A percentile compares a stretch with the other conserved stretches of the same genome.
Conservation (phyloP, 2,888 invertebrate species). For the Lacanobia oleracea region DNA sequence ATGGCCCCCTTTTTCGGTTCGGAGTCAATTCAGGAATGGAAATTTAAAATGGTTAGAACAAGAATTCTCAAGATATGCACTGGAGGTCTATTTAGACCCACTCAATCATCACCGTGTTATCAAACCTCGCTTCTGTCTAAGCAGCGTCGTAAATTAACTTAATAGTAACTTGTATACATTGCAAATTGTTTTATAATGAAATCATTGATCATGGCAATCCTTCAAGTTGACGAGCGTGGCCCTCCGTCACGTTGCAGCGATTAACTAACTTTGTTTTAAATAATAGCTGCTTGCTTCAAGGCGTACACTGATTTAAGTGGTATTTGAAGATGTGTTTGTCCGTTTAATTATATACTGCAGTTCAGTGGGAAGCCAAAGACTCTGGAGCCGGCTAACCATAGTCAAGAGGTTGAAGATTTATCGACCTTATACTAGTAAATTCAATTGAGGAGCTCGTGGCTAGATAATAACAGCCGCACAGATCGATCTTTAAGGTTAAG, state of each 20-base stretch:
- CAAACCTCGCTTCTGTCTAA: constrained; percentile 48
- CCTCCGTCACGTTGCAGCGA: constrained; percentile 68
- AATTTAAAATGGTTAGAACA: neutral
- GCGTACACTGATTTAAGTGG: constrained; percentile 33
- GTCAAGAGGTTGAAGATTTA: constrained; percentile 26
- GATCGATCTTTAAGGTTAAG: too few species aligned
- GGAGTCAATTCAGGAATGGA: neutral
- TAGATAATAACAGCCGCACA: too few species aligned
- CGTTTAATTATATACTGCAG: constrained; percentile 36
- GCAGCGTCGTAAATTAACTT: constrained; percentile 56
- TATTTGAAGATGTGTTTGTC: constrained; percentile 27
- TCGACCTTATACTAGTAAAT: constrained; percentile 5
- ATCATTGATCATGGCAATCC: constrained; percentile 58
- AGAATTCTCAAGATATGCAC: neutral
- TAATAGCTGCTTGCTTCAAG: constrained; percentile 37
- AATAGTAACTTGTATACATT: constrained; percentile 52
- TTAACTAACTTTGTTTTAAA: constrained; percentile 59
- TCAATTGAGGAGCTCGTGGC: too few species aligned
- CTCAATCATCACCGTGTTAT: constrained; percentile 25
- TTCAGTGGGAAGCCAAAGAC: neutral
- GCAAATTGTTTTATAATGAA: constrained; percentile 63
- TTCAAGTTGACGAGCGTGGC: constrained; percentile 64
- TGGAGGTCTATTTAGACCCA: constrained; percentile 20
- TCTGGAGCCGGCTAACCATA: constrained; percentile 3
- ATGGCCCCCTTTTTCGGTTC: too few species aligned